Base-by-base conservation (phyloP, 2,888 invertebrate genomes). In the Epistrophe grossulariae region DNA sequence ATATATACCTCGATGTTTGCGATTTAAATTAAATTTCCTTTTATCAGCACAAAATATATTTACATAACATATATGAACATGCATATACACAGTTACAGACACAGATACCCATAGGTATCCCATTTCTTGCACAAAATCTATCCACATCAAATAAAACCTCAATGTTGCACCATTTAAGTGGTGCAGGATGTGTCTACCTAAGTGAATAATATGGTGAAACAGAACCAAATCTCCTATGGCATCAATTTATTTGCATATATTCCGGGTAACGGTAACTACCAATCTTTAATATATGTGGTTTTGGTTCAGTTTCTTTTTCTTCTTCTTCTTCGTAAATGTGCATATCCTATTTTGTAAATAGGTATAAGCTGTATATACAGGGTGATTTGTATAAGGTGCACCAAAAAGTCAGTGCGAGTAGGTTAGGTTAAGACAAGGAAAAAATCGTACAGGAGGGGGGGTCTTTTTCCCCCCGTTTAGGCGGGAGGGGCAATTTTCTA, bases 201-300 rank as follows among this genome's bases (percentile, higher is more conserved):
- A 85, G 77, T 85, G 85, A 85, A 85, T 85, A 78, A 82, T 82
- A 81, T 78, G 62, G 70, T 72, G 71, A 57, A 78, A 74, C 82
- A 11, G 78, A 79, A 82, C 78, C 64, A 40, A 81, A 85, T 85
- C 77, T 73, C 73, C 55, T 70, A 55, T 48, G 77, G 73, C 77
- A 84, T 73, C 76, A 81, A 81, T 84, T 71, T 85, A 85, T 85
- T 85, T 85, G 73, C 85, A 78, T 85, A 78, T 85, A 85, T 57
- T 81, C 78, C 1, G 24, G n/a, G 50, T 19, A 68, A 50, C 57
- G 85, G 78, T 71, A 82, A 70, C 70, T 64, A 70, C 62, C 40
- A 62, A 62, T 79, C 73, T 73, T 82, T 85, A 85, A 85, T 85
- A 84, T 55, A 71, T 64, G 82, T 43, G 38, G 57, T 62, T 55